These are phyloP conservation scores for Andrena marginata DNA, from an alignment of 2,888 invertebrate species.

Conservation along the genomic window DNA sequence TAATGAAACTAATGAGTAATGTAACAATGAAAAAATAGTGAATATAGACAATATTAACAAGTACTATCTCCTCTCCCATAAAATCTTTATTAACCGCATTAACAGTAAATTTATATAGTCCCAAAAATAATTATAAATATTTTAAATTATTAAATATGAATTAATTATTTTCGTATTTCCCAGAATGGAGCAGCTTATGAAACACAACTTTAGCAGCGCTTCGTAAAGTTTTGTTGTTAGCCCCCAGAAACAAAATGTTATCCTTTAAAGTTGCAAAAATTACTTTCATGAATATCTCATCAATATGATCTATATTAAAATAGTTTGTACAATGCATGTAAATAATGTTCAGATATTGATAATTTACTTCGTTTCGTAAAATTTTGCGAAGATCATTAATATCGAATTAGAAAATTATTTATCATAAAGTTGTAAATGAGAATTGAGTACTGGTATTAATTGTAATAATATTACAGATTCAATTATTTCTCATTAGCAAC, in stretches of 20 bases:
- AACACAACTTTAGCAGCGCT: neutral
- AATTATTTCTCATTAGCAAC: slow-evolving; percentile 3
- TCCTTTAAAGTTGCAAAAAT: slow-evolving; percentile 3
- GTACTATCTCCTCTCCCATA: slow-evolving; percentile 45
- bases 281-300: slow-evolving; percentile 24
- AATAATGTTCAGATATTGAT: neutral
- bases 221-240: slow-evolving; percentile 14
- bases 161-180: slow-evolving; percentile 8
- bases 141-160: slow-evolving; percentile 14
- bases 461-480: neutral
- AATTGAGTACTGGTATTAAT: slow-evolving; percentile 23
- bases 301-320: slow-evolving; percentile 14
- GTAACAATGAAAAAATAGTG: slow-evolving; percentile 38
- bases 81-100: slow-evolving; percentile 48
- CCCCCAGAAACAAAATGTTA: slow-evolving; percentile 19
- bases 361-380: neutral
- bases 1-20: slow-evolving; percentile 28
- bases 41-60: slow-evolving; percentile 52
- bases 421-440: slow-evolving; percentile 18
- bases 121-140: slow-evolving; percentile 46
- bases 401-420: slow-evolving; percentile 8
- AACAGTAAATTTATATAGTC: slow-evolving; percentile 44
- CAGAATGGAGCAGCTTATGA: slow-evolving; percentile 14
- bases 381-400: neutral
- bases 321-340: slow-evolving; percentile 48